These are phyloP conservation scores for Thyatira batis DNA, from an alignment of 2,888 invertebrate species.

Conservation along the genomic window DNA sequence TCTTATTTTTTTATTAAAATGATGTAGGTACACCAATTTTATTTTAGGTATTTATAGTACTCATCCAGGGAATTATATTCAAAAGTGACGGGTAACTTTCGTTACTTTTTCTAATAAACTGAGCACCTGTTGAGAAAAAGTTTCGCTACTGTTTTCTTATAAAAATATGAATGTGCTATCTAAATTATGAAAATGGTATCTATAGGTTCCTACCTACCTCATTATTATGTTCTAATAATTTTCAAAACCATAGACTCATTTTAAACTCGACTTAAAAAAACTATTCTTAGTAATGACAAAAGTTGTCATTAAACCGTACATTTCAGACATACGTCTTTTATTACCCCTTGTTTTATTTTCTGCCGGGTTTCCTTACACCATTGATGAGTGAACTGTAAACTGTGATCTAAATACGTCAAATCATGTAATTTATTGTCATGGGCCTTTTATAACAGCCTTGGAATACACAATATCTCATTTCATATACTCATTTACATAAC, in stretches of 20 bases:
- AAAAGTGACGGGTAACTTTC: not conserved
- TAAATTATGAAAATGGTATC: not conserved
- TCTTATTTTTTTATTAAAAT: too few species aligned
- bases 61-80: not conserved
- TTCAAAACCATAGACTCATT: too few species aligned
- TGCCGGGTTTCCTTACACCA: slow-evolving; percentile 35
- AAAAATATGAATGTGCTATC: too few species aligned
- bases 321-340: slow-evolving; percentile 52
- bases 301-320: slow-evolving; percentile 46
- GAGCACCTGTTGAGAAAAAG: slow-evolving; percentile 26
- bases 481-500: too few species aligned
- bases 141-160: slow-evolving; percentile 13
- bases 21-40: too few species aligned
- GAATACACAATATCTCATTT: not conserved
- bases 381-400: slow-evolving; percentile 29
- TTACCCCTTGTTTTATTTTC: slow-evolving; percentile 50
- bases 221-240: too few species aligned
- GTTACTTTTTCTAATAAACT: slow-evolving; percentile 16
- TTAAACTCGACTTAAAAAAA: too few species aligned
- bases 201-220: too few species aligned
- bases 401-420: slow-evolving; percentile 3
- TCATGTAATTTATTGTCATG: not conserved
- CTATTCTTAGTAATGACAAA: too few species aligned
- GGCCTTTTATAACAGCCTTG: not conserved
- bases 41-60: not conserved